Base-by-base conservation (phyloP, 2,888 invertebrate genomes). In the Zelleria hepariella region DNA sequence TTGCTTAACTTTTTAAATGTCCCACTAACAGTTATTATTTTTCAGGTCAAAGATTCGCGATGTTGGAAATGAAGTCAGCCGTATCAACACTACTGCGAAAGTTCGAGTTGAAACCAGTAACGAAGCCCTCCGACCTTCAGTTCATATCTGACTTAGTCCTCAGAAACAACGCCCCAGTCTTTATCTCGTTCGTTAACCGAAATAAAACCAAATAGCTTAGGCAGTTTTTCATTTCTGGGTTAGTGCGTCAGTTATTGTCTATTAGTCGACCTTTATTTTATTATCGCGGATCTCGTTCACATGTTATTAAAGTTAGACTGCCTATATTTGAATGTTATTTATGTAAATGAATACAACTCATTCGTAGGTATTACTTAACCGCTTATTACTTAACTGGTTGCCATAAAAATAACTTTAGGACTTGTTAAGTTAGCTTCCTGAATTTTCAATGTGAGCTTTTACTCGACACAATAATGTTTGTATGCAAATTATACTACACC, bases 31-130 rank as follows among this genome's bases (percentile, higher is more conserved):
- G n/a, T 53, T 24, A 25, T n/a, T 10, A 24, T 24, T 15, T 73
- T 80, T 24, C 75, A 91, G 91, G 92, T 51, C 87, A 91, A 73
- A 90, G 85, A 66, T 92, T 91, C 63, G 91, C 91, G 0, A 83
- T 90, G 73, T 70, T 91, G 68, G 91, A 91, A 70, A 80, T 91
- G 75, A 91, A 91, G 69, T 79, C 84, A 0, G 74, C 86, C 6
- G 64, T 91, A n/a, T 82, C 90, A 2, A 75, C 81, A 0, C 71
- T 91, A 23, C 66, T 91, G 49, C 73, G 88, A 21, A 78, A 82
- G 26, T 91, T 79, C 67, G 72, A 73, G 20, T 65, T 91, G 57
- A 68, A 76, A 32, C 81, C 90, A 0, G 77, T 90, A 20, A 84
- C 88, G 24, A 84, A 77, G 4, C 84, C 81, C 3, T 73, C 78